Evolutionary conservation across 2,113 vertebrate genomes (phyloP).

Genomic region (Pyrgilauda ruficollis): DNA sequence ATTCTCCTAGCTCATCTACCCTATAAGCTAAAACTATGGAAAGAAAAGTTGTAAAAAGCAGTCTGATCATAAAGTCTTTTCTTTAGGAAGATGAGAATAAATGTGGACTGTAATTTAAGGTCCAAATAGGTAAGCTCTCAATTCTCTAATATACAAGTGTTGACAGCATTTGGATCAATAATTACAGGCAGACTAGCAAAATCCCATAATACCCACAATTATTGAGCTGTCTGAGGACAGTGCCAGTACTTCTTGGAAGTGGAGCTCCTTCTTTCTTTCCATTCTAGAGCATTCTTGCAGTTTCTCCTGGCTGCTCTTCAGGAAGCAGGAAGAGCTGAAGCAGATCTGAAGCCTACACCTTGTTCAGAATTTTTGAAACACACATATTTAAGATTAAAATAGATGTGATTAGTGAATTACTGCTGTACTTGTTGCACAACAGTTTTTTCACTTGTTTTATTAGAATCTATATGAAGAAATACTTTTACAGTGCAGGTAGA

Average conservation of each 20-base stretch:
- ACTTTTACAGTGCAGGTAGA: neutral
- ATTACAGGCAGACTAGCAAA: neutral
- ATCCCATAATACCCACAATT: neutral
- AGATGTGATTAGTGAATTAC: neutral
- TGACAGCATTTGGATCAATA: neutral
- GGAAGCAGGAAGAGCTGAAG: neutral
- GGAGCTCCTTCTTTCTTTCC: neutral
- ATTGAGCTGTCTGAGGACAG: neutral
- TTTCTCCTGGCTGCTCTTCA: neutral
- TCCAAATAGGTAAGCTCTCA: neutral
- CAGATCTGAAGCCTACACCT: neutral
- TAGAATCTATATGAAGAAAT: neutral
- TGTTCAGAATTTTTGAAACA: neutral
- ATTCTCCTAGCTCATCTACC: neutral
- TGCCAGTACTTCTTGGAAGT: neutral
- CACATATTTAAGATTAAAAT: neutral
- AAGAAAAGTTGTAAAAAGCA: neutral
- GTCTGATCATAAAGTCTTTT: neutral
- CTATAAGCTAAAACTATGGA: neutral
- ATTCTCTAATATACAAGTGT: neutral
- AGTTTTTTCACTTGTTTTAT: neutral
- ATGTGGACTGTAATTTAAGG: neutral
- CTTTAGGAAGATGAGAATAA: neutral
- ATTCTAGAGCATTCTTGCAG: neutral
- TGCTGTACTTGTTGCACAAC: neutral